phyloP scores from a whole-genome alignment of 2,113 vertebrate genomes.

The Turnix velox region DNA sequence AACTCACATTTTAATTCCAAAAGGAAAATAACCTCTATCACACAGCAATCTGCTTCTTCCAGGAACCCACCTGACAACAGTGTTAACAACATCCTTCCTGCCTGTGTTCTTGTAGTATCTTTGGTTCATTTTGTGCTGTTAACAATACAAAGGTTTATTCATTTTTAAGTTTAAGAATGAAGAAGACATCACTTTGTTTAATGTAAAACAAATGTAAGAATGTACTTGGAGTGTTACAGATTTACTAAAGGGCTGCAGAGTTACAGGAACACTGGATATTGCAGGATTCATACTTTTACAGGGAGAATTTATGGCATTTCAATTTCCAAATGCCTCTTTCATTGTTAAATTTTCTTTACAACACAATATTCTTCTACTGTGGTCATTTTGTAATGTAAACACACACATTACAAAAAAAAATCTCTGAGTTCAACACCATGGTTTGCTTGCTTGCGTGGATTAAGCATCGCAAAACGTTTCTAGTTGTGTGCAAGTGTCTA shows the following conservation, averaged over 20 bases:
- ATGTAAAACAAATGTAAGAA: too few relatives aligned
- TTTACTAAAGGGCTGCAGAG: neutral
- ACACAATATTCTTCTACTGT: neutral
- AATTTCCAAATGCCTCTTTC: neutral
- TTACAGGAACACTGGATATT: neutral
- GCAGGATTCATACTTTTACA: neutral
- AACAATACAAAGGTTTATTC: neutral
- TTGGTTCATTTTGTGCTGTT: neutral
- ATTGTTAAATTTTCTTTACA: constrained; percentile 20
- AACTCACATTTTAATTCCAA: neutral
- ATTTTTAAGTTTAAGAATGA: neutral
- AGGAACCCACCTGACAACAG: neutral
- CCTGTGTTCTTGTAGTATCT: neutral
- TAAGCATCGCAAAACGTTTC: neutral
- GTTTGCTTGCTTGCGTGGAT: neutral
- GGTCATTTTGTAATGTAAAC: neutral
- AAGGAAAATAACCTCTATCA: neutral
- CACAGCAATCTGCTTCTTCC: neutral
- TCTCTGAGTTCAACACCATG: accelerated
- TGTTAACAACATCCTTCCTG: neutral
- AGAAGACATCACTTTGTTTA: neutral
- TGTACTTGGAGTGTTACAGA: neutral
- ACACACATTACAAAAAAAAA: neutral
- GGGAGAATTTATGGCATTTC: neutral
- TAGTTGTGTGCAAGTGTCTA: neutral